Evolutionary conservation across 2,797 vertebrate genomes (phyloP).

Genomic region (Neoniphon sammara): DNA sequence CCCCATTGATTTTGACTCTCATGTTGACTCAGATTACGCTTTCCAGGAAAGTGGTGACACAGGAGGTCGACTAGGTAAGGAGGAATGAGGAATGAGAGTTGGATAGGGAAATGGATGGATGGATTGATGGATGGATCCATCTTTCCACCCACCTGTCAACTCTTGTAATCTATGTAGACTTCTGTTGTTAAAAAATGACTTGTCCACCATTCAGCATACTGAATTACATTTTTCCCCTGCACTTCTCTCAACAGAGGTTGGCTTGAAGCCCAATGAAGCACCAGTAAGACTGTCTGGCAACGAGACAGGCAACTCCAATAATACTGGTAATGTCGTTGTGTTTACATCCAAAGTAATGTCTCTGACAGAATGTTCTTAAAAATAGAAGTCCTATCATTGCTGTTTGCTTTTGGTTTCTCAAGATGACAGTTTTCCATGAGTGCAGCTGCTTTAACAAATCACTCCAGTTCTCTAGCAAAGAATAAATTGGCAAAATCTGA

Average conservation of each 20-base stretch:
- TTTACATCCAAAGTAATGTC: not conserved
- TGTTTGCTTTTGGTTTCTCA: too few species aligned
- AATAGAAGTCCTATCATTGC: too few species aligned
- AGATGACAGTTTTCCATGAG: too few species aligned
- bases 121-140: too few species aligned
- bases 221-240: constrained; percentile 6
- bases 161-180: too few species aligned
- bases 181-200: too few species aligned
- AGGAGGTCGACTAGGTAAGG: constrained; percentile 44
- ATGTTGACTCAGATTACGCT: constrained; percentile 61
- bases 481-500: too few species aligned
- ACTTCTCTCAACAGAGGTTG: not conserved
- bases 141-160: too few species aligned
- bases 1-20: constrained; percentile 50
- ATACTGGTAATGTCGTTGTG: constrained; percentile 17
- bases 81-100: not conserved
- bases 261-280: not conserved
- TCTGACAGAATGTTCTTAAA: not conserved
- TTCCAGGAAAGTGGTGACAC: constrained; percentile 48
- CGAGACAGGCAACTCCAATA: constrained; percentile 12
- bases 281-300: not conserved
- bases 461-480: too few species aligned
- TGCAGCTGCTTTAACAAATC: too few species aligned
- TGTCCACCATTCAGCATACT: not conserved
- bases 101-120: too few species aligned